Percentiles rank a stretch among this genome's conserved stretches.
Evolutionary conservation across 2,113 vertebrate species (phyloP).

Genomic region (Scomber japonicus): DNA sequence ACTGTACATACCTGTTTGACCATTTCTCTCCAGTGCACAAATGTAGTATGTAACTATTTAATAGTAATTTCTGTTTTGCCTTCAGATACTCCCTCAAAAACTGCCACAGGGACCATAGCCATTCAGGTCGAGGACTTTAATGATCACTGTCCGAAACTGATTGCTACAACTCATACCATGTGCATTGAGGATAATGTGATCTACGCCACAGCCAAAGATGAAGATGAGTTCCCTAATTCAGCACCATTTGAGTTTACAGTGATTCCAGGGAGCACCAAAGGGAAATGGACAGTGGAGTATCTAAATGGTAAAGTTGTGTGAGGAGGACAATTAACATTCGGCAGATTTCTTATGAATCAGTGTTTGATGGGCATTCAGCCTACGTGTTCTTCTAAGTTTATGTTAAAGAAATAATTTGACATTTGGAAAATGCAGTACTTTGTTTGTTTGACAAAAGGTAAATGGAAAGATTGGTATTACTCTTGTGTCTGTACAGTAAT

Average conservation of each 20-base stretch:
- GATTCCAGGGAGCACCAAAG: slow-evolving; percentile 68
- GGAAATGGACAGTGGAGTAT: slow-evolving; percentile 86
- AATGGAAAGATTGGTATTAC: too few relatives aligned
- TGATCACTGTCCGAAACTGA: slow-evolving; percentile 90
- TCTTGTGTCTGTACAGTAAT: too few relatives aligned
- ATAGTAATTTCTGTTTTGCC: slow-evolving; percentile 11
- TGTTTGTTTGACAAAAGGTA: too few relatives aligned
- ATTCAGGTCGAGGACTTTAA: slow-evolving; percentile 85
- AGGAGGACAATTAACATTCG: neutral
- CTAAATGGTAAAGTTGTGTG: slow-evolving; percentile 84
- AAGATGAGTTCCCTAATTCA: slow-evolving; percentile 86
- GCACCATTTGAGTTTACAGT: slow-evolving; percentile 89
- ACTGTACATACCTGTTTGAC: neutral
- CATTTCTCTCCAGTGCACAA: neutral
- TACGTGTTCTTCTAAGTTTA: neutral
- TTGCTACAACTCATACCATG: slow-evolving; percentile 73
- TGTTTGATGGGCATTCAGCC: neutral
- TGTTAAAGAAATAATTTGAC: neutral
- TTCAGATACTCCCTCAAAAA: slow-evolving; percentile 72
- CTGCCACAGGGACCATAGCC: slow-evolving; percentile 84
- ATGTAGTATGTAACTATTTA: neutral
- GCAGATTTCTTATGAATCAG: neutral
- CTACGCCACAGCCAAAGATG: slow-evolving; percentile 87
- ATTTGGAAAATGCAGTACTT: too few relatives aligned
- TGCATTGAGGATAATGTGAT: slow-evolving; percentile 82